Base-by-base conservation (phyloP, 2,888 invertebrate species). In the Thumatha senex region DNA sequence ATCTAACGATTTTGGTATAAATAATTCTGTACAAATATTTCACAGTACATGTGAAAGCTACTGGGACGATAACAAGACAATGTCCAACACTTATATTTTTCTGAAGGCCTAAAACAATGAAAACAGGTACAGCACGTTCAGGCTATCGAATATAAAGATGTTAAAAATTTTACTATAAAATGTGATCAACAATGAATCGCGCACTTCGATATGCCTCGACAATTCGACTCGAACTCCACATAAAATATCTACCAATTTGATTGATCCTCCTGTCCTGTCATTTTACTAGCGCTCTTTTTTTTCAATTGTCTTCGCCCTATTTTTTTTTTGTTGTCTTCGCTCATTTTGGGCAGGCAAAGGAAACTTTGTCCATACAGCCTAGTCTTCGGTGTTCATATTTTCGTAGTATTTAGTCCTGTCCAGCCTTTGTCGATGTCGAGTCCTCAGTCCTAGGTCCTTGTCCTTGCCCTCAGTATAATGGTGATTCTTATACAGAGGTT, bases 101-200 rank as follows among this genome's bases (percentile, higher is more conserved):
- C 36, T 13, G 30, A 51, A 46, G 48, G 52, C 44, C 58, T 58
- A 36, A 51, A 58, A 65, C 52, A 67, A 67, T 62, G 48, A 54
- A 64, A 58, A 54, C 44, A 29, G 35, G 48, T 41, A 55, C 49
- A 59, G 56, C 51, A 50, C 44, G 53, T 65, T 60, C 54, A 59
- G 53, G 50, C 56, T 54, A 50, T 55, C 56, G 61, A 55, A 54
- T 9, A 14, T 43, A 43, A 33, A 34, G 50, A 54, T 55, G 50
- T 57, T 55, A 31, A 49, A 42, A 63, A 64, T 51, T 68, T 61
- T 61, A 63, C 64, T 62, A 56, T 40, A 58, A 61, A 69, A 58
- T 51, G 51, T 67, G 67, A 68, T 66, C 73, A 68, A 66, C 62
- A 61, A 68, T 63, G 56, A 74, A 69, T 69, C 67, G 57, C 51